Evolutionary conservation across 2,797 vertebrate species (phyloP).

Genomic region (Muscicapa striata): DNA sequence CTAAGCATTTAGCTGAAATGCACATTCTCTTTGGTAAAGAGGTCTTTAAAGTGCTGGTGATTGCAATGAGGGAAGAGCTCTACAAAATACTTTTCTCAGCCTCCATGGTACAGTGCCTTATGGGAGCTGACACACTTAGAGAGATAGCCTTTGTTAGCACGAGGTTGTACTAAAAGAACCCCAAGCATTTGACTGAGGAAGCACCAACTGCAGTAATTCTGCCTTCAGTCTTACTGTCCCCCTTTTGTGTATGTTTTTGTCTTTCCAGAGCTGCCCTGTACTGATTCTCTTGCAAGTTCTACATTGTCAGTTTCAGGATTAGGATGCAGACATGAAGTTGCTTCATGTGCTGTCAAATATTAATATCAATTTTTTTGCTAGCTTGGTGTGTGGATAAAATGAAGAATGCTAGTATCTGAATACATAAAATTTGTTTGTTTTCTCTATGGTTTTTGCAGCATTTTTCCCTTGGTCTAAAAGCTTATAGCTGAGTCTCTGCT

Average conservation of each 20-base stretch:
- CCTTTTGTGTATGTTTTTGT: neutral
- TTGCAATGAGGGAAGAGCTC: neutral
- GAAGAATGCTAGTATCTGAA: neutral
- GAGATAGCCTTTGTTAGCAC: neutral
- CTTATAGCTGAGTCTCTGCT: neutral
- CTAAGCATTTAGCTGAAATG: neutral
- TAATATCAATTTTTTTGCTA: neutral
- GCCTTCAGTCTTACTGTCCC: neutral
- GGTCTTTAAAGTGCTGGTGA: neutral
- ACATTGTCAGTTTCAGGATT: neutral
- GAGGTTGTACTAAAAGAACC: neutral
- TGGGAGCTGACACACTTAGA: constrained; percentile 24
- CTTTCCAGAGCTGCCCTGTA: neutral
- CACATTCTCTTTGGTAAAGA: neutral
- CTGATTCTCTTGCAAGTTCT: neutral
- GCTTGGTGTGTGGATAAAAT: neutral
- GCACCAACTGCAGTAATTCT: neutral
- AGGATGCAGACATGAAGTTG: neutral
- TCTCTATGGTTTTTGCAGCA: neutral
- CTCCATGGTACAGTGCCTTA: neutral
- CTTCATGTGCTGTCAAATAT: neutral
- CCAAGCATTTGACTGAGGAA: neutral
- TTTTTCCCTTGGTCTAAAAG: neutral
- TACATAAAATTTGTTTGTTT: neutral
- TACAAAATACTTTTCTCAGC: neutral